These are phyloP conservation scores for Cromileptes altivelis DNA, from an alignment of 2,113 vertebrate species.

Conservation along the genomic window DNA sequence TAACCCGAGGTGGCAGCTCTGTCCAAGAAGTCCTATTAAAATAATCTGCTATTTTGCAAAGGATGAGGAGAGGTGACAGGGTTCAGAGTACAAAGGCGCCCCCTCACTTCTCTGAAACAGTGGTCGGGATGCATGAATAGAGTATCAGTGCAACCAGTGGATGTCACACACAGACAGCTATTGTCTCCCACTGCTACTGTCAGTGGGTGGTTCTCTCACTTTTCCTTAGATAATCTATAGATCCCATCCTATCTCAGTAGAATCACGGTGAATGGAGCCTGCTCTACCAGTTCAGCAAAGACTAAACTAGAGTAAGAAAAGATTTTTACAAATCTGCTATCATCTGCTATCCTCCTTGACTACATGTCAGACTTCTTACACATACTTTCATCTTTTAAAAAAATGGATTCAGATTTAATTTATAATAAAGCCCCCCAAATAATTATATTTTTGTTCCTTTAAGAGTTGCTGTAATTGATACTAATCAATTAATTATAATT, in stretches of 20 bases:
- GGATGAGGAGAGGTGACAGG: slow-evolving; percentile 69
- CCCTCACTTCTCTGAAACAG: slow-evolving; percentile 70
- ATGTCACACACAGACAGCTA: slow-evolving; percentile 74
- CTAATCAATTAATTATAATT: no score
- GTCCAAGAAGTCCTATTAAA: slow-evolving; percentile 35
- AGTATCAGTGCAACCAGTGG: slow-evolving; percentile 69
- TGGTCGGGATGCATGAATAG: slow-evolving; percentile 76
- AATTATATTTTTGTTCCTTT: no score
- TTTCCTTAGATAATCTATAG: slow-evolving; percentile 59
- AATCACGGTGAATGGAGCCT: slow-evolving; percentile 4
- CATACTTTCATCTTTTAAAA: no score
- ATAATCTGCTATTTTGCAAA: slow-evolving; percentile 42
- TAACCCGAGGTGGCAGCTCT: slow-evolving; percentile 23
- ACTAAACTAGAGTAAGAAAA: background rate
- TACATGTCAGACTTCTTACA: no score
- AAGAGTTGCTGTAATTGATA: no score
- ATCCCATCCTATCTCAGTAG: slow-evolving; percentile 26
- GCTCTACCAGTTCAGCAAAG: slow-evolving; percentile 15
- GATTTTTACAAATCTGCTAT: slow-evolving; percentile 1
- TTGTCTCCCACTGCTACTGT: slow-evolving; percentile 73
- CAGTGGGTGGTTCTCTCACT: slow-evolving; percentile 55
- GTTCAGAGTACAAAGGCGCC: slow-evolving; percentile 79
- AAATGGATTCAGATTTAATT: no score
- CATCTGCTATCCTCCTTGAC: no score
- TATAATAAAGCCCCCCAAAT: no score